Evolutionary conservation across 2,888 invertebrate species (phyloP).

Genomic region (Penaeus monodon): DNA sequence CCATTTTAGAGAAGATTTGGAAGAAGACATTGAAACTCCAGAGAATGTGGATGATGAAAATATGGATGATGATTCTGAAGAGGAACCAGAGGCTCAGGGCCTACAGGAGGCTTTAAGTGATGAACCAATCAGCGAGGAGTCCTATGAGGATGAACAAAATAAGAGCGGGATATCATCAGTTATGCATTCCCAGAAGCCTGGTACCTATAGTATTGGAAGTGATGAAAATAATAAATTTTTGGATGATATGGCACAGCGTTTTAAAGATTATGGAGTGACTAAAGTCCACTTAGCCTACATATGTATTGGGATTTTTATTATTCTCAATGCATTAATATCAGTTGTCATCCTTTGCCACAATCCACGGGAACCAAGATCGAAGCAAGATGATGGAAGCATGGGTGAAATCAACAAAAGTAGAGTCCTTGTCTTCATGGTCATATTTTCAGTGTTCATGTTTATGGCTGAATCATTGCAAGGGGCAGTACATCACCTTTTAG

Average conservation of each 20-base stretch:
- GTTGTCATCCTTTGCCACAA: constrained; percentile 63
- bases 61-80: background rate
- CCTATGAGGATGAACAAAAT: background rate
- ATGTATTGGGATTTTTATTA: constrained; percentile 61
- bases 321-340: constrained; percentile 58
- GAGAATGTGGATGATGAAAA: background rate
- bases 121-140: constrained; percentile 24
- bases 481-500: constrained; percentile 59
- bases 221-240: constrained; percentile 58
- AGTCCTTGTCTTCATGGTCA: constrained; percentile 42
- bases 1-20: background rate
- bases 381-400: constrained; percentile 58
- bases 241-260: constrained; percentile 52
- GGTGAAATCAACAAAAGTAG: constrained; percentile 32
- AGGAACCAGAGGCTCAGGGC: constrained; percentile 45
- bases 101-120: constrained; percentile 36
- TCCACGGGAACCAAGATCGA: constrained; percentile 63
- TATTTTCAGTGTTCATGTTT: constrained; percentile 64
- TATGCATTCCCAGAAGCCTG: constrained; percentile 42
- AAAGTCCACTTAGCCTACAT: constrained; percentile 62
- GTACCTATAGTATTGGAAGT: constrained; percentile 59
- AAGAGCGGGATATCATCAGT: background rate
- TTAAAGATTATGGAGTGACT: constrained; percentile 58
- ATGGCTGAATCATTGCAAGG: constrained; percentile 60
- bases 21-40: background rate